These are phyloP conservation scores for Papilio polyxenes DNA, from an alignment of 1,140 invertebrate genomes.

Conservation along the genomic window DNA sequence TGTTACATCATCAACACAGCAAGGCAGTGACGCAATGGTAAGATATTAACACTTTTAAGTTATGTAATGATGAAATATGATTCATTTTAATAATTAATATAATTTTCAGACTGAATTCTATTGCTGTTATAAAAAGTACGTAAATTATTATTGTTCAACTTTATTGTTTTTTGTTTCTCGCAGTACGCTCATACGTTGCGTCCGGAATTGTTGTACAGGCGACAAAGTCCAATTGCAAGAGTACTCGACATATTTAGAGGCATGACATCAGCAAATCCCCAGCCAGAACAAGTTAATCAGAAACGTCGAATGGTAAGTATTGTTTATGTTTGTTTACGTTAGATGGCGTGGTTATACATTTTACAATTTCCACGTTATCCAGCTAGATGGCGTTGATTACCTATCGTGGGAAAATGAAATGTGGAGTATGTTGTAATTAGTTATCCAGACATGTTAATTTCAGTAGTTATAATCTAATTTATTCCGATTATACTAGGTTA, in stretches of 20 bases:
- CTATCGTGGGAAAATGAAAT: too few relatives aligned
- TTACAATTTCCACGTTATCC: background rate
- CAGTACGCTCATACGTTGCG: constrained; percentile 85
- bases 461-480: background rate
- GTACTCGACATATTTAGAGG: constrained; percentile 94
- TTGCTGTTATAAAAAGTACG: background rate
- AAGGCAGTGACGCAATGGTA: constrained; percentile 80
- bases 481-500: background rate
- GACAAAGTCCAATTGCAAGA: constrained; percentile 89
- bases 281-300: constrained; percentile 79
- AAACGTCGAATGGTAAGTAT: constrained; percentile 88
- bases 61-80: too few relatives aligned
- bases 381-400: background rate
- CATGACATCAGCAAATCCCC: constrained; percentile 79
- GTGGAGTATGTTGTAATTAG: too few relatives aligned
- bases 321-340: constrained; percentile 40
- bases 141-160: background rate
- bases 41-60: constrained; percentile 8
- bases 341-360: constrained; percentile 31
- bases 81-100: background rate
- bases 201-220: constrained; percentile 78
- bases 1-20: constrained; percentile 58
- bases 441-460: background rate
- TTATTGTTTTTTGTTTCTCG: constrained; percentile 14
- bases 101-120: background rate